phyloP scores from a whole-genome alignment of 2,888 invertebrate genomes.

The Nebria salina region DNA sequence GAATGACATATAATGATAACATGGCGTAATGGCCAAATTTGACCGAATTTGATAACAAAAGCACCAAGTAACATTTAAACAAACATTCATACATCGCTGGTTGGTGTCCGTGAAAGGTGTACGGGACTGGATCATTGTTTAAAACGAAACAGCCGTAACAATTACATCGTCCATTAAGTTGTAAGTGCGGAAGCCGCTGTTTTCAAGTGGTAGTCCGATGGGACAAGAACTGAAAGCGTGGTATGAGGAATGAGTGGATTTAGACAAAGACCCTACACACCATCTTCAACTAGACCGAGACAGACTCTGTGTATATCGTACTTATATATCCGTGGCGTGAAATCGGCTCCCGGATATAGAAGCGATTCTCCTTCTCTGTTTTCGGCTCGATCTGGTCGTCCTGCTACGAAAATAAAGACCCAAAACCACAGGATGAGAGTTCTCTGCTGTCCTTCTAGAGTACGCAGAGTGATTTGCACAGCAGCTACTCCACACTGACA shows the following conservation, averaged over 20 bases:
- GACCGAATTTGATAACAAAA: neutral
- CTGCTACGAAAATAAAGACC: neutral
- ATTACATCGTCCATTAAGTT: slow-evolving; percentile 43
- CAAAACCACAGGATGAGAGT: neutral
- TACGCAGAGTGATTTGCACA: neutral
- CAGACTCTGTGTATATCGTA: slow-evolving; percentile 3
- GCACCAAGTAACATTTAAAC: no score
- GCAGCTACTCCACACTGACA: neutral
- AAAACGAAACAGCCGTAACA: slow-evolving; percentile 38
- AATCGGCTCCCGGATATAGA: slow-evolving; percentile 13
- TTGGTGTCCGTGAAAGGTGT: neutral
- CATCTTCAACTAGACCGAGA: slow-evolving; percentile 5
- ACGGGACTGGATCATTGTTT: slow-evolving; percentile 31
- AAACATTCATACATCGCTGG: no score
- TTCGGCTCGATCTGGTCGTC: neutral
- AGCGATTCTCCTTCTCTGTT: neutral
- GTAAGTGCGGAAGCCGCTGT: slow-evolving; percentile 34
- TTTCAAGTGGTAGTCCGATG: neutral
- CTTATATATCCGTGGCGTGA: slow-evolving; percentile 23
- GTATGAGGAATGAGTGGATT: neutral
- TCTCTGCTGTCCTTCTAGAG: neutral
- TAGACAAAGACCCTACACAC: neutral
- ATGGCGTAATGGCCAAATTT: neutral
- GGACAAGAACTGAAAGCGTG: neutral
- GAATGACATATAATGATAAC: neutral